A percentile compares a stretch with the other conserved stretches of the same genome.
Evolutionary conservation across 2,113 vertebrate genomes (phyloP).

Genomic region (Lepisosteus oculatus): DNA sequence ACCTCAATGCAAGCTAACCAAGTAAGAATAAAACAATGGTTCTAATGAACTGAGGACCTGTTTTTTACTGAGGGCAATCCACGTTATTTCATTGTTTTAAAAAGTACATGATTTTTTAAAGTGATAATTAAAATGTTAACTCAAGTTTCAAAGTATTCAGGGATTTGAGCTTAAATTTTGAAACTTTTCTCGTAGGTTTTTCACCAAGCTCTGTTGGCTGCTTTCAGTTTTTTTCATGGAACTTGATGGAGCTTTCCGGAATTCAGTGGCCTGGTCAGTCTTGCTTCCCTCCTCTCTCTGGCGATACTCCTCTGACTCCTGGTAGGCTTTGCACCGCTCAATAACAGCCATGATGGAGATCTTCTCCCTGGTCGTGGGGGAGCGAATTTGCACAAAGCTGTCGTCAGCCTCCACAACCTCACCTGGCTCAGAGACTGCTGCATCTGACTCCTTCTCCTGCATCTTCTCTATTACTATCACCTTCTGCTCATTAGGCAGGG

Average conservation of each 20-base stretch:
- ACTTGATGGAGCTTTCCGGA: conserved; percentile 27
- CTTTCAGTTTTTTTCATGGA: conserved; percentile 44
- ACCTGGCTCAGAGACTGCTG: not conserved
- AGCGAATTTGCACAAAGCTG: conserved; percentile 64
- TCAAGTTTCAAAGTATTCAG: conserved; percentile 28
- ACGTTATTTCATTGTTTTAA: conserved; percentile 1
- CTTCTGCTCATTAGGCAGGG: conserved; percentile 53
- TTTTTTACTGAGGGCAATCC: not conserved
- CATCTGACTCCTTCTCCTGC: not conserved
- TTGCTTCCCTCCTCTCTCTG: conserved; percentile 46
- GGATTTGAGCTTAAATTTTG: conserved; percentile 76
- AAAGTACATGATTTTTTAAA: not conserved
- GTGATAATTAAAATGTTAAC: not conserved
- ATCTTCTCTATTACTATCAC: conserved; percentile 72
- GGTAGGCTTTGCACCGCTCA: conserved; percentile 74
- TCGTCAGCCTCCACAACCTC: conserved; percentile 16
- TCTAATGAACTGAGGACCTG: not conserved
- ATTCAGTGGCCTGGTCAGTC: conserved; percentile 16
- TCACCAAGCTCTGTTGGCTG: conserved; percentile 73
- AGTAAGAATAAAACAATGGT: not conserved
- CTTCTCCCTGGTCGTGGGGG: conserved; percentile 71
- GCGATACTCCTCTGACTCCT: conserved; percentile 68
- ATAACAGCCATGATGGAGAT: conserved; percentile 71
- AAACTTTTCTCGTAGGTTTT: conserved; percentile 86
- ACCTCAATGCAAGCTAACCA: not conserved